phyloP scores from a whole-genome alignment of 2,888 invertebrate genomes.

The Xanthostigma xanthostigma region DNA sequence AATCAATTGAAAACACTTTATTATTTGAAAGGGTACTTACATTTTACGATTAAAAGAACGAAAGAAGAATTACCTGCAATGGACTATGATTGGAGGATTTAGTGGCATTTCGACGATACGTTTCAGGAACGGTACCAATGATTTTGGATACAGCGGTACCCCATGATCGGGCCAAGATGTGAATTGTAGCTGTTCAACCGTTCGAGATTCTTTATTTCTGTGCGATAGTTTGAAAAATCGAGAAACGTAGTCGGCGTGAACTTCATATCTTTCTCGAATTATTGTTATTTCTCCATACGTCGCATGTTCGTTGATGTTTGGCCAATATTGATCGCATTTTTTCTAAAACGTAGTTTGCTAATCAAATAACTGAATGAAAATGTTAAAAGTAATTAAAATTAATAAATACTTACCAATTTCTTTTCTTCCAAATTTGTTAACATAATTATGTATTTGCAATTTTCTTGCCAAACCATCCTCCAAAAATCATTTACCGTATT shows the following conservation, averaged over 20 bases:
- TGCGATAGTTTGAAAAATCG: conserved; percentile 21
- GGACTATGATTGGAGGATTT: conserved; percentile 33
- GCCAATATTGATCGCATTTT: conserved; percentile 37
- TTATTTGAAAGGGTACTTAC: no score
- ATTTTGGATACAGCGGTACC: conserved; percentile 27
- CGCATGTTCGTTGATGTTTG: conserved; percentile 26
- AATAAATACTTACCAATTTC: conserved; percentile 25
- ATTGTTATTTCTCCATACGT: conserved; percentile 24
- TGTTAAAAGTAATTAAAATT: no score
- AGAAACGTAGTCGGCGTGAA: conserved; percentile 26
- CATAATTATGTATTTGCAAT: conserved; percentile 32
- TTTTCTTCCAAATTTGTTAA: conserved; percentile 32
- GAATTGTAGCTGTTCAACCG: conserved; percentile 32
- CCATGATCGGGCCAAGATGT: conserved; percentile 37
- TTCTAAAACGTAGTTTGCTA: conserved; percentile 18
- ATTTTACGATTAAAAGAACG: no score
- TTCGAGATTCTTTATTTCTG: conserved; percentile 17
- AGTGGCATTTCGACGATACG: conserved; percentile 25
- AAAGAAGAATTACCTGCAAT: conserved; percentile 25
- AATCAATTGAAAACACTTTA: no score
- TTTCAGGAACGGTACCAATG: conserved; percentile 25
- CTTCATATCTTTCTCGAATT: conserved; percentile 19
- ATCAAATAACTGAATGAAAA: no score
- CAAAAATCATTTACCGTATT: conserved; percentile 29
- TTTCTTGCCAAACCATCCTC: conserved; percentile 34